Evolutionary conservation across 2,113 vertebrate species (phyloP).

Genomic region (Craseonycteris thonglongyai): DNA sequence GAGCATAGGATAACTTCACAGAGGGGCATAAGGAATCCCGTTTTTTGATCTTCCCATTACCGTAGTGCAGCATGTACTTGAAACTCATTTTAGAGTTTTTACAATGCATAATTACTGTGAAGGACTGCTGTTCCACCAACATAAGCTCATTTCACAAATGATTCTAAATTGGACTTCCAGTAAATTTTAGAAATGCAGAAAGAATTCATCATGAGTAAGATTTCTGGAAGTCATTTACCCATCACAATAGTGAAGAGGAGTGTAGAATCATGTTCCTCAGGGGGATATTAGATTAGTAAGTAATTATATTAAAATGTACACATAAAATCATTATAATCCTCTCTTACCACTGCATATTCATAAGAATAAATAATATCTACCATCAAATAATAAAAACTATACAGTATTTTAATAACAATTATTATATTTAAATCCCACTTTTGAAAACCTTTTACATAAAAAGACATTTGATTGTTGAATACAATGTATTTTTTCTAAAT

Average conservation of each 20-base stretch:
- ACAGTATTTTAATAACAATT: neutral
- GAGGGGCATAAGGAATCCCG: neutral
- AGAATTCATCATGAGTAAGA: neutral
- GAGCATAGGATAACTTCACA: neutral
- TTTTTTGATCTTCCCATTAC: neutral
- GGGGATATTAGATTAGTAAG: neutral
- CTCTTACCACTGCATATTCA: neutral
- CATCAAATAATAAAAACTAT: neutral
- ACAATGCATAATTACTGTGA: neutral
- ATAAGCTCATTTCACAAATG: neutral
- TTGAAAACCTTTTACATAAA: neutral
- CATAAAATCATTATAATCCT: neutral
- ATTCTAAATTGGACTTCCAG: neutral
- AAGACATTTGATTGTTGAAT: neutral
- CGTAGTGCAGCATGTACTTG: neutral
- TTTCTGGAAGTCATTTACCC: neutral
- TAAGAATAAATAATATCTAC: neutral
- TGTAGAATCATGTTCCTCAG: neutral
- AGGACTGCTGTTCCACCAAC: neutral
- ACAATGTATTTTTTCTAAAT: neutral
- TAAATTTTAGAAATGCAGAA: constrained; percentile 1
- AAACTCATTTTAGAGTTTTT: constrained; percentile 11
- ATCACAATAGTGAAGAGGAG: neutral
- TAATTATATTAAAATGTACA: neutral
- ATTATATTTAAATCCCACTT: neutral